Evolutionary conservation across 2,888 invertebrate species (phyloP).

Genomic region (Imbricaverruca yamaguchii): DNA sequence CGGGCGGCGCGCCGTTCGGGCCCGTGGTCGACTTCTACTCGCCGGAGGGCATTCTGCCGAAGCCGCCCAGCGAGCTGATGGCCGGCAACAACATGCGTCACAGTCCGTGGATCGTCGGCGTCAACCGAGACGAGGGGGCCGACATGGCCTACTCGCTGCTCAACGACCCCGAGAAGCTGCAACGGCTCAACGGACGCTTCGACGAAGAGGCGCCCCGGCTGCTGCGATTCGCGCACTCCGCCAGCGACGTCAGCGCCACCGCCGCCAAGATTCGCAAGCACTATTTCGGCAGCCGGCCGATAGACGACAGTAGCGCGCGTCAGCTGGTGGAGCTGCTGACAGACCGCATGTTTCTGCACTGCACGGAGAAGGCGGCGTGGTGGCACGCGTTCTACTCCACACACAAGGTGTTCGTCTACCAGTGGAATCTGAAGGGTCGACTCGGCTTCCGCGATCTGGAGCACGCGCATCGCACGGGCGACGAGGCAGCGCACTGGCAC

Average conservation of each 20-base stretch:
- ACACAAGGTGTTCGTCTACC: slow-evolving; percentile 13
- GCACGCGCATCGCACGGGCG: neutral
- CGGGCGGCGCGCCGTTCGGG: neutral
- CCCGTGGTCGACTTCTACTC: neutral
- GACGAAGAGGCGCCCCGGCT: neutral
- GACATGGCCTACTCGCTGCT: slow-evolving; percentile 3
- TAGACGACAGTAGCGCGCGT: neutral
- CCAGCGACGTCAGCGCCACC: neutral
- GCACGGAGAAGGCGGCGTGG: slow-evolving; percentile 3
- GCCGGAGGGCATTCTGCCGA: neutral
- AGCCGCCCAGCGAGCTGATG: neutral
- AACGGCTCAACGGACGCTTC: neutral
- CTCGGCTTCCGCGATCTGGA: neutral
- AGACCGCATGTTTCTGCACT: slow-evolving; percentile 9
- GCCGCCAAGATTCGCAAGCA: neutral
- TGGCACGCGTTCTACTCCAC: slow-evolving; percentile 8
- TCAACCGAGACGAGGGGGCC: slow-evolving; percentile 5
- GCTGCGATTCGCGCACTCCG: neutral
- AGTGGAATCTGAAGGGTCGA: slow-evolving; percentile 3
- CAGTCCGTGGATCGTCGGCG: slow-evolving; percentile 4
- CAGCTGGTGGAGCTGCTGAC: slow-evolving; percentile 1
- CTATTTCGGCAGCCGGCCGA: neutral
- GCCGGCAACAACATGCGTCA: neutral
- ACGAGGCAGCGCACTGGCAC: neutral
- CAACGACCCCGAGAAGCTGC: neutral